Evolutionary conservation across 2,113 vertebrate genomes (phyloP).

Genomic region (Pampusana beccarii): DNA sequence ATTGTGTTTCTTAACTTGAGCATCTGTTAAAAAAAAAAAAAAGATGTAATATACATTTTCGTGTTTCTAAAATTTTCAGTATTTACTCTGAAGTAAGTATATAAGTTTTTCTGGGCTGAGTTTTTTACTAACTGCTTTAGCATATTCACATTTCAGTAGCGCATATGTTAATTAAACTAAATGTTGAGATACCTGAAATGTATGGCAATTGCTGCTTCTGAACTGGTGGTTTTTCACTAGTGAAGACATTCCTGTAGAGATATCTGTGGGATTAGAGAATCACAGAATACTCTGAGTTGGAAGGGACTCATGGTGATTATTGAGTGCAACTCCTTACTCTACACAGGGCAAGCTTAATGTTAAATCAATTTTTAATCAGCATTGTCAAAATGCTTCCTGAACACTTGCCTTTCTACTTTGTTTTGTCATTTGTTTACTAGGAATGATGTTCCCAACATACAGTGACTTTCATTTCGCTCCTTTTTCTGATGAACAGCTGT

Average conservation of each 20-base stretch:
- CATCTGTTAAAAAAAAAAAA: not conserved
- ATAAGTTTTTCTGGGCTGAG: not conserved
- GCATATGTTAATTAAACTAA: not conserved
- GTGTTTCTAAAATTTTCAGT: not conserved
- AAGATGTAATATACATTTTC: not conserved
- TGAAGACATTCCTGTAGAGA: not conserved
- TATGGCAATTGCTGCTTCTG: not conserved
- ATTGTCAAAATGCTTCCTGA: not conserved
- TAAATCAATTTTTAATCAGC: not conserved
- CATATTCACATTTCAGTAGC: not conserved
- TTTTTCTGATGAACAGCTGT: slow-evolving; percentile 84
- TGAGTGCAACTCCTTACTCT: not conserved
- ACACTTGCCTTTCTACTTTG: not conserved
- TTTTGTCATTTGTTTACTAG: slow-evolving; percentile 64
- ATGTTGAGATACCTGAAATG: not conserved
- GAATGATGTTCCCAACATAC: slow-evolving; percentile 82
- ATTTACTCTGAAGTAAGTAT: not conserved
- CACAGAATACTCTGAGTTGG: not conserved
- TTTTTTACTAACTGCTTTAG: not conserved
- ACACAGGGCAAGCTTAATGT: not conserved
- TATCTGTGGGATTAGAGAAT: not conserved
- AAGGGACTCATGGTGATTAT: not conserved
- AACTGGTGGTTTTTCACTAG: not conserved
- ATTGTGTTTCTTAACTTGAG: not conserved
- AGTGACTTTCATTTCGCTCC: slow-evolving; percentile 82